A percentile compares a stretch with the other conserved stretches of the same genome.
Evolutionary conservation across 2,888 invertebrate species (phyloP).

Genomic region (Homarus gammarus): DNA sequence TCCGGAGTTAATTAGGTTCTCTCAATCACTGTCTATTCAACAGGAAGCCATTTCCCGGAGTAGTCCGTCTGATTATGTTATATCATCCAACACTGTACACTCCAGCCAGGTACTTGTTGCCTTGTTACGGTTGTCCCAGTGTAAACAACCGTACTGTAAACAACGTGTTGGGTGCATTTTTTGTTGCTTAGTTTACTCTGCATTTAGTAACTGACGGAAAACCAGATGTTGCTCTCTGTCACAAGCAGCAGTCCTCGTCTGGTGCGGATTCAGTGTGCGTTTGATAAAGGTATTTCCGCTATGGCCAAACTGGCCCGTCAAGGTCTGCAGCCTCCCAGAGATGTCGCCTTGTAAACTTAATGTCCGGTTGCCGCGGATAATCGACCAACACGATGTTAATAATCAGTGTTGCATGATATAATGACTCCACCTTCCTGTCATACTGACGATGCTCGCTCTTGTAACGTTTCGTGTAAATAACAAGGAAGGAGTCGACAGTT

Average conservation of each 20-base stretch:
- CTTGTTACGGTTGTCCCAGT: too few relatives aligned
- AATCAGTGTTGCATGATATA: not conserved
- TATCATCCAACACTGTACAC: not conserved
- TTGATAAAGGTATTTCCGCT: constrained; percentile 51
- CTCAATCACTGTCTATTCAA: constrained; percentile 46
- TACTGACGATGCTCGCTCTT: not conserved
- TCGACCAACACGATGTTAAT: constrained; percentile 13
- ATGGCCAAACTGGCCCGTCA: constrained; percentile 2
- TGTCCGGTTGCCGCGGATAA: constrained; percentile 7
- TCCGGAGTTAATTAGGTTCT: constrained; percentile 45
- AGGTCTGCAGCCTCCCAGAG: constrained; percentile 14
- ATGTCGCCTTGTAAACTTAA: constrained; percentile 22
- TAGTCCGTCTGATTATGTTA: not conserved
- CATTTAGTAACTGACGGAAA: not conserved
- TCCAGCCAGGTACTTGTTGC: too few relatives aligned
- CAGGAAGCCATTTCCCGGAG: constrained; percentile 38
- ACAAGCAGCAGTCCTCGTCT: constrained; percentile 4
- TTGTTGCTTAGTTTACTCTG: too few relatives aligned
- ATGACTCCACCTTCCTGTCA: constrained; percentile 4
- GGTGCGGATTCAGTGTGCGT: constrained; percentile 46
- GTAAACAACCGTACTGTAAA: too few relatives aligned
- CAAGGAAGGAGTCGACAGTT: not conserved
- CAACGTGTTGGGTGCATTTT: too few relatives aligned
- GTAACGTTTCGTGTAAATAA: not conserved
- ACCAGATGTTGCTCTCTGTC: not conserved